These are phyloP conservation scores for Lacerta agilis DNA, from an alignment of 2,797 vertebrate genomes.

Conservation along the genomic window DNA sequence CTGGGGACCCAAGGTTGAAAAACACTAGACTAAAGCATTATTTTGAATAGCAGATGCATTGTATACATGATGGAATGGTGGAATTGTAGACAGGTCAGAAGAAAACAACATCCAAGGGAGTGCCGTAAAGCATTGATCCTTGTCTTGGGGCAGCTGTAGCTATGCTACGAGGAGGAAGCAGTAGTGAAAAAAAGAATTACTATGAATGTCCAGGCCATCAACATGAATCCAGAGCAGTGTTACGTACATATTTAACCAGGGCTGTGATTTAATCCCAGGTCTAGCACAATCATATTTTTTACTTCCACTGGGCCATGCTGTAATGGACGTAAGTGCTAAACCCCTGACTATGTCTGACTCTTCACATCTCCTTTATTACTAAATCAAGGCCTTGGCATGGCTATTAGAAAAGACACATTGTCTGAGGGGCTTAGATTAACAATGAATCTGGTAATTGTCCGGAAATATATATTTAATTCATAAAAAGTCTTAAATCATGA, in stretches of 20 bases:
- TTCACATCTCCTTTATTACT: conserved; percentile 60
- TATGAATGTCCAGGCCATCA: not conserved
- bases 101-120: too few relatives aligned
- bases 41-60: too few relatives aligned
- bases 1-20: too few relatives aligned
- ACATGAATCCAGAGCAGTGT: not conserved
- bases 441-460: conserved; percentile 71
- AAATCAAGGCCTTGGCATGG: conserved; percentile 48
- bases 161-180: not conserved
- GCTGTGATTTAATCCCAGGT: not conserved
- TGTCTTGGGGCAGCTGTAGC: not conserved
- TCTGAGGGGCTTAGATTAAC: conserved; percentile 71
- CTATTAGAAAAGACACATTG: conserved; percentile 58
- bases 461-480: conserved; percentile 76
- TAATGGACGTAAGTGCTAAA: not conserved
- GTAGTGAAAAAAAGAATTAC: not conserved
- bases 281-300: not conserved
- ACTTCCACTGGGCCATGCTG: not conserved
- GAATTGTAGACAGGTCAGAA: too few relatives aligned
- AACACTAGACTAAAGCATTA: too few relatives aligned
- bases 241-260: not conserved
- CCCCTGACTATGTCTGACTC: conserved; percentile 45
- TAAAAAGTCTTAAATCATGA: conserved; percentile 71
- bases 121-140: not conserved
- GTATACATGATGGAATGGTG: too few relatives aligned